Evolutionary conservation across 1,140 invertebrate genomes (phyloP).

Genomic region (Eurosta solidaginis): DNA sequence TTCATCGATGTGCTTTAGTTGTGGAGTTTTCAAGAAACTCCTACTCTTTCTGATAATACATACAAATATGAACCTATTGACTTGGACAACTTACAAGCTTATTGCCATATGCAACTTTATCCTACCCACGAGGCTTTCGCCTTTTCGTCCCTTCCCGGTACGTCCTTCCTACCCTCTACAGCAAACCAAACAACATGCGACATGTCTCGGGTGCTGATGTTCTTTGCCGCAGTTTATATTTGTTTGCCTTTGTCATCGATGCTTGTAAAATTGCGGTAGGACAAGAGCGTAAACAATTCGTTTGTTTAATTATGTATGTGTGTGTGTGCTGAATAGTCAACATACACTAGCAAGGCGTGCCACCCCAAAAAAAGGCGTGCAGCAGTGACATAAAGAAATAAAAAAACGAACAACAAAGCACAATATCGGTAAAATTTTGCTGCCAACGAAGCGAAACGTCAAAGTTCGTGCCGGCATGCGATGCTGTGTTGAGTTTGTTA

Average conservation of each 20-base stretch:
- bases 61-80: no score
- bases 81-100: no score
- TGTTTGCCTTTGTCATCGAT: conserved; percentile 16
- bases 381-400: no score
- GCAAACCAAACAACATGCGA: background rate
- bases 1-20: no score
- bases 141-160: no score
- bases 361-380: background rate
- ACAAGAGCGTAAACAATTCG: conserved; percentile 25
- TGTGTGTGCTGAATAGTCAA: background rate
- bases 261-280: conserved; percentile 26
- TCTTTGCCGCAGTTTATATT: background rate
- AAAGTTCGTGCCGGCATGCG: conserved; percentile 1
- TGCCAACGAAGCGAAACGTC: background rate
- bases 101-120: no score
- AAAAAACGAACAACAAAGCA: background rate
- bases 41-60: no score
- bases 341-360: background rate
- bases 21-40: no score
- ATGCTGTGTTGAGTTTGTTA: background rate
- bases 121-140: no score
- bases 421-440: background rate
- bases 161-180: background rate
- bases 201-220: background rate
- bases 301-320: no score